These are phyloP conservation scores for Clunio marinus DNA, from an alignment of 2,888 invertebrate genomes.

Conservation along the genomic window DNA sequence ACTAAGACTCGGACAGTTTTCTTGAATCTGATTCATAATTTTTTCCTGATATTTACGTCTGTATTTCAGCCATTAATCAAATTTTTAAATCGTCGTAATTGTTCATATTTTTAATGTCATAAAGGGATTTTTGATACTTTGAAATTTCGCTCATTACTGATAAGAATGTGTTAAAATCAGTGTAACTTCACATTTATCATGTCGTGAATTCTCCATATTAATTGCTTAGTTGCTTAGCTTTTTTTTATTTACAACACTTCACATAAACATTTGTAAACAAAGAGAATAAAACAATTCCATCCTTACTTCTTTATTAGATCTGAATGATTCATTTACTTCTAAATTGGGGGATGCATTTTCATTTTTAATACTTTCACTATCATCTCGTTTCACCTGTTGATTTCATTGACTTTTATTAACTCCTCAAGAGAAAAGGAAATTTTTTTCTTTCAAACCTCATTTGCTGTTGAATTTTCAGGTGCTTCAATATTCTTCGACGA, in stretches of 20 bases:
- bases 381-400: neutral
- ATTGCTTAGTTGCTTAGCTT: neutral
- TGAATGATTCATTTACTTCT: neutral
- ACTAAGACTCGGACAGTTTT: neutral
- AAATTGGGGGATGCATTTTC: slow-evolving; percentile 2
- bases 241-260: too few relatives aligned
- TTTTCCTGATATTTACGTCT: neutral
- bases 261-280: too few relatives aligned
- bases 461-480: neutral
- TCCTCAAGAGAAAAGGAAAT: too few relatives aligned
- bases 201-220: neutral
- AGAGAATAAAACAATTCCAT: too few relatives aligned
- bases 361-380: slow-evolving; percentile 3
- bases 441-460: slow-evolving; percentile 7
- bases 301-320: too few relatives aligned
- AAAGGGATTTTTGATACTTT: neutral
- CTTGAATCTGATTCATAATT: neutral
- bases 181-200: too few relatives aligned
- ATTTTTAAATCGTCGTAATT: slow-evolving; percentile 5
- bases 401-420: neutral
- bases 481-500: neutral
- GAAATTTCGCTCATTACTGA: slow-evolving; percentile 7
- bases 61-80: neutral
- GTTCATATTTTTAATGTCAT: slow-evolving; percentile 3
- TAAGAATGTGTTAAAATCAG: slow-evolving; percentile 5